These are phyloP conservation scores for Drosophila affinis DNA, from an alignment of 2,888 invertebrate species.

Conservation along the genomic window DNA sequence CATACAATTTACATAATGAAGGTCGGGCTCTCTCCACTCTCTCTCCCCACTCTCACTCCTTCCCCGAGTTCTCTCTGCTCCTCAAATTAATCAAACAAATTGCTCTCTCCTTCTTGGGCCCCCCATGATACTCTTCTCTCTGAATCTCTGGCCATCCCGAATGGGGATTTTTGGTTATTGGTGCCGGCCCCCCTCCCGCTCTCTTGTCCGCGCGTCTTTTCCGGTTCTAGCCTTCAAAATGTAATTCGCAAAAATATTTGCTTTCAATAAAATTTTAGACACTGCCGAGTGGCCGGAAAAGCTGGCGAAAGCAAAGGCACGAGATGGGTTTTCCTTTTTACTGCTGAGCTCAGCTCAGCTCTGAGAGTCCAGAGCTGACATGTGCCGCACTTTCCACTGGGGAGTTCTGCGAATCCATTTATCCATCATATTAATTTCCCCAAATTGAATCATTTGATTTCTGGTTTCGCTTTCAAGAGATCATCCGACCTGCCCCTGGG, in stretches of 20 bases:
- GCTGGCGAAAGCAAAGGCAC: slow-evolving; percentile 16
- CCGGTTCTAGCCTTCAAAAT: slow-evolving; percentile 52
- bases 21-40: slow-evolving; percentile 49
- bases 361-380: slow-evolving; percentile 9
- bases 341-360: slow-evolving; percentile 41
- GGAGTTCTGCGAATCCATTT: slow-evolving; percentile 23
- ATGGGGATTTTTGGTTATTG: slow-evolving; percentile 35
- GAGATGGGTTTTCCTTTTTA: slow-evolving; percentile 21
- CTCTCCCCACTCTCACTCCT: not conserved
- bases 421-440: not conserved
- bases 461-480: not conserved
- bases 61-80: slow-evolving; percentile 12
- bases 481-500: too few species aligned
- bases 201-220: slow-evolving; percentile 39
- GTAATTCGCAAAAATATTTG: slow-evolving; percentile 75
- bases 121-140: not conserved
- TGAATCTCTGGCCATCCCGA: slow-evolving; percentile 17
- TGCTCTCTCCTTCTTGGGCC: slow-evolving; percentile 52
- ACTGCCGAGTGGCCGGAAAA: slow-evolving; percentile 6
- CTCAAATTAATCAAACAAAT: slow-evolving; percentile 76
- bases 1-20: slow-evolving; percentile 79
- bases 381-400: slow-evolving; percentile 5
- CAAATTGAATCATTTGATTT: not conserved
- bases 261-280: slow-evolving; percentile 60
- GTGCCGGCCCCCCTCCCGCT: slow-evolving; percentile 17